phyloP scores from a whole-genome alignment of 2,113 vertebrate genomes.

The Bos javanicus region DNA sequence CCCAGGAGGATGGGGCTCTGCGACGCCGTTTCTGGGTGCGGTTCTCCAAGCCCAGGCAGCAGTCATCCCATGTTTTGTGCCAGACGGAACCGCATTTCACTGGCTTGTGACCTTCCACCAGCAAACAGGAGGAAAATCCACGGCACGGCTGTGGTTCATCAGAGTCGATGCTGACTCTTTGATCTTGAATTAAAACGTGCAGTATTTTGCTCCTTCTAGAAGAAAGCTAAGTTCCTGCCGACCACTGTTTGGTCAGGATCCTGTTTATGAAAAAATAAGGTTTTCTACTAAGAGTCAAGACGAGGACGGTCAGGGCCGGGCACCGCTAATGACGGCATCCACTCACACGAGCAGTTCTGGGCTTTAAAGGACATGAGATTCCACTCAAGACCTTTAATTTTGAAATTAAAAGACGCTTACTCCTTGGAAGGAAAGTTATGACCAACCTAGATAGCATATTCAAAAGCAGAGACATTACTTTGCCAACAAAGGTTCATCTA shows the following conservation, averaged over 20 bases:
- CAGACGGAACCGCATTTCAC: constrained; percentile 56
- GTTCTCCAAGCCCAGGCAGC: constrained; percentile 52
- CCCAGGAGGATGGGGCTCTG: constrained; percentile 61
- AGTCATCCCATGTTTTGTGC: constrained; percentile 54
- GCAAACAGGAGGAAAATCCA: constrained; percentile 34
- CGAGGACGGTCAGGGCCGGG: constrained; percentile 40
- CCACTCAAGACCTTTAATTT: background rate
- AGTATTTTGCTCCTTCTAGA: constrained; percentile 40
- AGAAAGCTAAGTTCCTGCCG: background rate
- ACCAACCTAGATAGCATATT: too few species aligned
- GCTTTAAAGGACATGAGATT: background rate
- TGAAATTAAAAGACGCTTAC: background rate
- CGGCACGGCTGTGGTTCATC: background rate
- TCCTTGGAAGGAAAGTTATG: too few species aligned
- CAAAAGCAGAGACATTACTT: too few species aligned
- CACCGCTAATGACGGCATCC: background rate
- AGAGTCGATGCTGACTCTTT: constrained; percentile 37
- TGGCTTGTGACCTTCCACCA: constrained; percentile 4
- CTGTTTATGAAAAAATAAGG: constrained; percentile 72
- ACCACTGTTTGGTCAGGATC: constrained; percentile 62
- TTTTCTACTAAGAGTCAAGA: constrained; percentile 73
- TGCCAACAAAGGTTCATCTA: too few species aligned
- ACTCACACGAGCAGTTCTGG: constrained; percentile 19
- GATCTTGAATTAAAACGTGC: constrained; percentile 68
- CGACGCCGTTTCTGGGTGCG: constrained; percentile 38